Evolutionary conservation across 2,797 vertebrate genomes (phyloP), one percentile per base, ranked within the genome.

Genomic region (Galaxias olidus): DNA sequence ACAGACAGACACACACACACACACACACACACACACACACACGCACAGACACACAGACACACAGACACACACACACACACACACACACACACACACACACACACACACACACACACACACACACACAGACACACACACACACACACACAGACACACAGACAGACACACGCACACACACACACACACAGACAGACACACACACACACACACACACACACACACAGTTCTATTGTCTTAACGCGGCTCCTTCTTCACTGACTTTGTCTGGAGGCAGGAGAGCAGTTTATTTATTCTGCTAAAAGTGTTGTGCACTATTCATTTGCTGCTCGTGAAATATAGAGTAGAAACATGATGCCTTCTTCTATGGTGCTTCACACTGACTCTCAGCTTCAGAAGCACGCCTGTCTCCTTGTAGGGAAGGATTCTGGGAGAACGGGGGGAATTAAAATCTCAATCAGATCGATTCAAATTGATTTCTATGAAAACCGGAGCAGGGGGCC

Each of bases 221-320:
- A 10, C 14, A 11, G 12, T 14, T 20, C 53, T 80, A 77, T 84
- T 83, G 86, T 84, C 79, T 48, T 46, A 58, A 81, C 75, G 19
- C 4, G 50, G 55, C 83, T 81, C 66, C 77, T 78, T 77, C 73
- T 69, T 78, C 86, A 80, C 84, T 63, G 80, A 79, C 85, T 80
- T 83, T 76, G 68, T 74, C 79, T 66, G 69, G 73, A 78, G 70
- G 78, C 52, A 66, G 77, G 80, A 65, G 83, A 80, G 76, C 82
- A 79, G 79, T 84, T 86, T 81, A 86, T 84, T 86, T 81, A 86
- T 83, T 82, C 78, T 84, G 80, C 83, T 83, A 85, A 84, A 76
- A 81, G 77, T 79, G 78, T 76, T 58, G 61, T 67, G 65, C 18
- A 66, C 84, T 55, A 73, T 84, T 86, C 79, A 86, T 88, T 87